Conservation (phyloP, 2,797 vertebrate genomes). For the Phoebastria nigripes region DNA sequence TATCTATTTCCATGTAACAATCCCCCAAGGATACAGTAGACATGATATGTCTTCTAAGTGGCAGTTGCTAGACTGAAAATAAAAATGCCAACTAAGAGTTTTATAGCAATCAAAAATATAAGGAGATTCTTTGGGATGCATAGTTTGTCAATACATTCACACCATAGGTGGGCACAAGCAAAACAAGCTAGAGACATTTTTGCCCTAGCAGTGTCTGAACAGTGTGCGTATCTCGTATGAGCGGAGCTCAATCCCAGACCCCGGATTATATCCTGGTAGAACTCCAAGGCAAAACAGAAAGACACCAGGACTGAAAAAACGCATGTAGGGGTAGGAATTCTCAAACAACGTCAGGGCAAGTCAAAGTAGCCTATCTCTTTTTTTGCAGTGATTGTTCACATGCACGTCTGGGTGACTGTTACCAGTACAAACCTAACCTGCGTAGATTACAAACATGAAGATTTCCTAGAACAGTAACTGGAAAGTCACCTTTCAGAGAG, state of each 20-base stretch:
- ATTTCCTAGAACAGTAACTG: neutral
- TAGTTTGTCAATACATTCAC: neutral
- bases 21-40: neutral
- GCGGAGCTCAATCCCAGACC: neutral
- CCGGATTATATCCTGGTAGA: neutral
- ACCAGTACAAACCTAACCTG: neutral
- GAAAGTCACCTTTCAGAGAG: neutral
- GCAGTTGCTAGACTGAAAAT: neutral
- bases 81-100: neutral
- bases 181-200: neutral
- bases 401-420: neutral
- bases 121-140: neutral
- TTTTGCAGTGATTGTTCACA: neutral
- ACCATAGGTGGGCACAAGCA: neutral
- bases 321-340: neutral
- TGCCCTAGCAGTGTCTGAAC: neutral
- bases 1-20: neutral
- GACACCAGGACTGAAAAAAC: neutral
- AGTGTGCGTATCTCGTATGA: fast-evolving
- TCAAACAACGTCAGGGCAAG: neutral
- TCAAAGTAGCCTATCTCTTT: neutral
- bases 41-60: neutral
- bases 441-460: neutral
- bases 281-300: neutral
- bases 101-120: neutral